phyloP scores from a whole-genome alignment of 2,888 invertebrate species.

The Sipunculus nudus region DNA sequence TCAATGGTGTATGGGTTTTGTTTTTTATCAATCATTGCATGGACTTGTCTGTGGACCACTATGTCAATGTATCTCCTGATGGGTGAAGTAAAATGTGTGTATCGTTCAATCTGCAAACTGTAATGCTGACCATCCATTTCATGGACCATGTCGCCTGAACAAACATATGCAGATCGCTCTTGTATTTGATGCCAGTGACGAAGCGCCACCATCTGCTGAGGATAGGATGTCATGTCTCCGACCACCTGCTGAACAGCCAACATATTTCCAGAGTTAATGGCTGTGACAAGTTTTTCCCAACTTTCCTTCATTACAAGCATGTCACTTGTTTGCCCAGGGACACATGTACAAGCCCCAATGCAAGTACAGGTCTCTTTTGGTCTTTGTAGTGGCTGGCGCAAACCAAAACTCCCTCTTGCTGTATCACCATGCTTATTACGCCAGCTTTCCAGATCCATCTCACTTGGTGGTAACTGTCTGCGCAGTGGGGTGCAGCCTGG shows the following conservation, averaged over 20 bases:
- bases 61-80: constrained; percentile 86
- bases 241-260: no score
- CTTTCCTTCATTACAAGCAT: no score
- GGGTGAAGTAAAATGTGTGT: constrained; percentile 95
- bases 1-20: constrained; percentile 44
- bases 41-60: constrained; percentile 80
- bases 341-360: no score
- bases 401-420: neutral
- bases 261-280: no score
- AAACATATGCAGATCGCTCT: constrained; percentile 58
- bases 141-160: constrained; percentile 44
- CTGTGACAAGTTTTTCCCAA: no score
- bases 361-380: no score
- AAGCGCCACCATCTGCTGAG: neutral
- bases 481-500: constrained; percentile 1
- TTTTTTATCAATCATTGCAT: constrained; percentile 55
- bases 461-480: constrained; percentile 4
- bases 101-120: constrained; percentile 84
- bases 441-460: constrained; percentile 3
- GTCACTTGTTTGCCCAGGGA: neutral
- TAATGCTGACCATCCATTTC: constrained; percentile 74
- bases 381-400: no score
- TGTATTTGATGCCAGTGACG: no score
- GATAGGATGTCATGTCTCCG: neutral
- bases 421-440: no score